Conservation (phyloP, 2,888 invertebrate species). For the Drosophila maculinotata region DNA sequence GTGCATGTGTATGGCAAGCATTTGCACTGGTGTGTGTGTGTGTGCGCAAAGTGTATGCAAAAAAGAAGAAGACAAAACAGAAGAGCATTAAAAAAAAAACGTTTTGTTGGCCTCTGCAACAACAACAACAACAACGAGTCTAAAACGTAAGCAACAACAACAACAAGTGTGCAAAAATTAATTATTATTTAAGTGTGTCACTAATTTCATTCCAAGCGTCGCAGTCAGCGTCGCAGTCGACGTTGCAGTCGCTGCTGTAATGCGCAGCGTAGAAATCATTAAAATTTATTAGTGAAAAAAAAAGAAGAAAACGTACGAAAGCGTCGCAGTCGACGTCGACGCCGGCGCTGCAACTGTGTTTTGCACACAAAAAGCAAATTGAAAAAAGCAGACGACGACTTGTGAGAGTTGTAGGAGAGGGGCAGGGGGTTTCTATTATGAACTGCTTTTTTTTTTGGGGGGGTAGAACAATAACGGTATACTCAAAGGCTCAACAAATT, state of each 20-base stretch:
- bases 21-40: conserved; percentile 61
- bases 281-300: conserved; percentile 63
- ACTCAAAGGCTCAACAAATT: conserved; percentile 77
- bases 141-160: conserved; percentile 49
- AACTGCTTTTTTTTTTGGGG: conserved; percentile 64
- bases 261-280: conserved; percentile 77
- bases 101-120: conserved; percentile 51
- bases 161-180: conserved; percentile 79
- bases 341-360: conserved; percentile 63
- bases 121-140: conserved; percentile 28
- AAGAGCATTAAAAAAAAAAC: conserved; percentile 73
- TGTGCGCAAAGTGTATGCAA: conserved; percentile 80
- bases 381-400: conserved; percentile 44
- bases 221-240: conserved; percentile 27
- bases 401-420: conserved; percentile 27
- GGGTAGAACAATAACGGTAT: conserved; percentile 68
- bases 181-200: conserved; percentile 79
- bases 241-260: conserved; percentile 40
- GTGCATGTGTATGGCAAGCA: conserved; percentile 52
- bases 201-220: conserved; percentile 74
- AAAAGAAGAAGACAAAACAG: conserved; percentile 76
- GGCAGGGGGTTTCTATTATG: conserved; percentile 59
- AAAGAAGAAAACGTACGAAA: conserved; percentile 56
- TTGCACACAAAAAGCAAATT: conserved; percentile 58
- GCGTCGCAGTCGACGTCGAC: conserved; percentile 37